Conservation (phyloP, 2,797 vertebrate species). For the Harpagifer antarcticus region DNA sequence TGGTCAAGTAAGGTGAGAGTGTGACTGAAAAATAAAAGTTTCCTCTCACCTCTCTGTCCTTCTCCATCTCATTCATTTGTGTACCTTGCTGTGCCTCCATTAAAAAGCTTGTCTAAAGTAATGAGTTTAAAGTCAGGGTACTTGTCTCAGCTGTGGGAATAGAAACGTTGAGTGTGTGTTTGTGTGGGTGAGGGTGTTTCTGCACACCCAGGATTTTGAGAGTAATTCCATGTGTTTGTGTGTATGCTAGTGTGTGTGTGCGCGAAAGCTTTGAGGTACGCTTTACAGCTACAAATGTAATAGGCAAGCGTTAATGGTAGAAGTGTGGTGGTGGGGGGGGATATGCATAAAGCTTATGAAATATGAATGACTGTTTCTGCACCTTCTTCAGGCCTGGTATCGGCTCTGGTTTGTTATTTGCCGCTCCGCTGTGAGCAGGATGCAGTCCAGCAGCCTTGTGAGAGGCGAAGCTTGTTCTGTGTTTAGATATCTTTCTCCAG, state of each 20-base stretch:
- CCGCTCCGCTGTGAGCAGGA: slow-evolving; percentile 45
- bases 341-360: slow-evolving; percentile 75
- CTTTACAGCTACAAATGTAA: slow-evolving; percentile 82
- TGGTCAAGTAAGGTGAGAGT: slow-evolving; percentile 29
- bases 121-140: slow-evolving; percentile 74
- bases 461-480: slow-evolving; percentile 42
- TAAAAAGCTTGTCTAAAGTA: slow-evolving; percentile 78
- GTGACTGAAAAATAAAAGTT: slow-evolving; percentile 56
- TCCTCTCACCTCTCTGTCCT: slow-evolving; percentile 17
- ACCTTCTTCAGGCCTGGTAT: slow-evolving; percentile 73
- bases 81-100: slow-evolving; percentile 63
- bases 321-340: slow-evolving; percentile 13
- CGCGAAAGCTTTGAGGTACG: slow-evolving; percentile 68
- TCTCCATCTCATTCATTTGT: slow-evolving; percentile 45
- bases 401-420: slow-evolving; percentile 71
- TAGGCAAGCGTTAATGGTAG: slow-evolving; percentile 78
- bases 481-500: slow-evolving; percentile 44
- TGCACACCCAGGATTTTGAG: slow-evolving; percentile 54
- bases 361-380: slow-evolving; percentile 83
- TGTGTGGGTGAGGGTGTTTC: slow-evolving; percentile 13
- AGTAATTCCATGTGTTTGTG: slow-evolving; percentile 59
- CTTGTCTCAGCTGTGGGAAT: slow-evolving; percentile 58
- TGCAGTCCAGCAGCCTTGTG: slow-evolving; percentile 62
- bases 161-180: slow-evolving; percentile 23
- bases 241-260: slow-evolving; percentile 27